Evolutionary conservation across 2,113 vertebrate species (phyloP).

Genomic region (Rousettus leschenaultii): DNA sequence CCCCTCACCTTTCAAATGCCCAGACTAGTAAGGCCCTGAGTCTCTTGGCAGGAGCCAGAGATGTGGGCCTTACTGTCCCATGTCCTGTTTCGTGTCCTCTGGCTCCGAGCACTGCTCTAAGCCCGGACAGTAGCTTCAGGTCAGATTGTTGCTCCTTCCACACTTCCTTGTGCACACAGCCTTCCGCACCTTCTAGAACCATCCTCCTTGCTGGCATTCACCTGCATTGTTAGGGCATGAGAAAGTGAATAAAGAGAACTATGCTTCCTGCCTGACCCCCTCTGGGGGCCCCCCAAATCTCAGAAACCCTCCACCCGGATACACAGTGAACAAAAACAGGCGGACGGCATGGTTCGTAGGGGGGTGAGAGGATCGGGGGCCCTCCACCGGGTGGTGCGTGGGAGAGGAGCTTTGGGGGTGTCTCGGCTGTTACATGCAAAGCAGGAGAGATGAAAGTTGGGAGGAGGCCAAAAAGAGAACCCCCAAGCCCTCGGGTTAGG

Average conservation of each 20-base stretch:
- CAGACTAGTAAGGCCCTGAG: background rate
- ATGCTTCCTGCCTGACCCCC: background rate
- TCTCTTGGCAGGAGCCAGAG: background rate
- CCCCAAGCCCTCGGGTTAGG: background rate
- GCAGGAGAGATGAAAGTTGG: background rate
- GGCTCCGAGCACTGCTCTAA: background rate
- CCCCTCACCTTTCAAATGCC: background rate
- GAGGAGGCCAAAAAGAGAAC: background rate
- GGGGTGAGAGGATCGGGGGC: background rate
- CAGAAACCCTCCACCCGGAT: background rate
- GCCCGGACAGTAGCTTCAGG: background rate
- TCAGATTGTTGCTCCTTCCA: background rate
- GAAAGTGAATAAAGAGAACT: background rate
- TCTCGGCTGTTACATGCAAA: background rate
- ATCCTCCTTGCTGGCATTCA: background rate
- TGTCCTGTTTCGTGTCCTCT: background rate
- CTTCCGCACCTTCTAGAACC: background rate
- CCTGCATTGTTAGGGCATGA: background rate
- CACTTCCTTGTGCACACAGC: background rate
- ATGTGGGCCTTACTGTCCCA: background rate
- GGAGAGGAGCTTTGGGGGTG: background rate
- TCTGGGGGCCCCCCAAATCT: background rate
- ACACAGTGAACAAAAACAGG: background rate
- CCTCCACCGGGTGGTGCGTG: background rate
- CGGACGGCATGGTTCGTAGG: background rate